Conservation (phyloP, 2,113 vertebrate genomes). For the Nicator chloris region DNA sequence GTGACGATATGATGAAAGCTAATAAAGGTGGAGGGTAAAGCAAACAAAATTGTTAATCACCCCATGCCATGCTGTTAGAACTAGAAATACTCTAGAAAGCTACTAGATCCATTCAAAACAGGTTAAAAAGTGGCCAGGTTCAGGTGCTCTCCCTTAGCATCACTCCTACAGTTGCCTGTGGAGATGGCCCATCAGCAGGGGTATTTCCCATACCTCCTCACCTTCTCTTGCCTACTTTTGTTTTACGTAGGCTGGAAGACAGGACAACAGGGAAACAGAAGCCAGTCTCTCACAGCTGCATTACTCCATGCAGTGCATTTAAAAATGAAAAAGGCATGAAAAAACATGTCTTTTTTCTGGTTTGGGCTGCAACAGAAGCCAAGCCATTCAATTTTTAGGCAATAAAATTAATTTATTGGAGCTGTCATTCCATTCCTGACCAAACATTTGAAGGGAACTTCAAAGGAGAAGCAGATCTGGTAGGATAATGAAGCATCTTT, state of each 20-base stretch:
- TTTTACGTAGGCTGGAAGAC: background rate
- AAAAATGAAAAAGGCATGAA: background rate
- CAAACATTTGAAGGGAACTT: background rate
- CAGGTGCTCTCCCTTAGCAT: background rate
- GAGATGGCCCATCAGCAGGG: background rate
- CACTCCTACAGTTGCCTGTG: background rate
- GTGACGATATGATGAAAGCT: rapidly evolving
- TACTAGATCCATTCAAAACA: background rate
- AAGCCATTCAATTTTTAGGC: background rate
- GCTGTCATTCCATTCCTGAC: background rate
- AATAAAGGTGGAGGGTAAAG: background rate
- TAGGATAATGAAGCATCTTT: background rate
- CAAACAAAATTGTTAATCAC: background rate
- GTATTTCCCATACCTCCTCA: rapidly evolving
- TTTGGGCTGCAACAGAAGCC: background rate
- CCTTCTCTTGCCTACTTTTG: background rate
- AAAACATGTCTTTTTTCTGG: background rate
- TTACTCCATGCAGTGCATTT: background rate
- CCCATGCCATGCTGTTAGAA: background rate
- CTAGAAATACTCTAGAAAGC: background rate
- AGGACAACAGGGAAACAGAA: background rate
- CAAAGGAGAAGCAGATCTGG: background rate
- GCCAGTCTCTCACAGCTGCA: background rate
- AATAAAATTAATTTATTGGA: background rate
- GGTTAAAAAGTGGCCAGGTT: background rate